Evolutionary conservation across 2,797 vertebrate species (phyloP), one percentile per base, ranked within the genome.

Genomic region (Chloroceryle amazona): DNA sequence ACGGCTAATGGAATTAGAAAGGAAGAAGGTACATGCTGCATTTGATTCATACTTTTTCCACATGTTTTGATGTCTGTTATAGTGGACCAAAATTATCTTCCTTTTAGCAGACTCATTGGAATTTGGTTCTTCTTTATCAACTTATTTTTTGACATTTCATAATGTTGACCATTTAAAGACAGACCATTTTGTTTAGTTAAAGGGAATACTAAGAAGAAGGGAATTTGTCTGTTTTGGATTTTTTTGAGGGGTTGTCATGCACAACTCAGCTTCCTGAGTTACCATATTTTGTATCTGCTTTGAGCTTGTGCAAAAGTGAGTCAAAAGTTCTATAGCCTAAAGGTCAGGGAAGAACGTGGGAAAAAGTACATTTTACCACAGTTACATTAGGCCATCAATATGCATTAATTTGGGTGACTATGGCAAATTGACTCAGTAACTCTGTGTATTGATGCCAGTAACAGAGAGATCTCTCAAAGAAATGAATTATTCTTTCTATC

Each of bases 231-330:
- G 11, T 25, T 62, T 39, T 49, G 11, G 2, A 8, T 37, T 80
- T 39, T 39, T 70, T 5, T 1, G 1, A 5, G 5, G 7, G 2
- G 0, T 35, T 65, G 26, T 51, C 33, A 18, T 9, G 2, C 60
- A 33, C 28, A 11, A 51, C 3, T 60, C 23, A 52, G 2, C 37
- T 63, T 81, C 15, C 28, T 57, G 13, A 63, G 8, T 72, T 84
- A 23, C 1, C 0, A 0, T 66, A 29, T 76, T 88, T 86, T 65
- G 15, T 0, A 1, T 6, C 6, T 67, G 8, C 13, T 86, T 88
- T 73, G 55, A 88, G 20, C 11, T 61, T 68, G n/a, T 66, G 20
- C 35, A 71, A 46, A 84, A 70, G 17, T 5, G 35, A 74, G 57
- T 20, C 31, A 79, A 74, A 63, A 58, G 20, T 39, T 74, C n/a